Percentiles rank a stretch among this genome's conserved stretches.
Evolutionary conservation across 1,140 invertebrate genomes (phyloP).

Genomic region (Mycetomoellerius zeteki): DNA sequence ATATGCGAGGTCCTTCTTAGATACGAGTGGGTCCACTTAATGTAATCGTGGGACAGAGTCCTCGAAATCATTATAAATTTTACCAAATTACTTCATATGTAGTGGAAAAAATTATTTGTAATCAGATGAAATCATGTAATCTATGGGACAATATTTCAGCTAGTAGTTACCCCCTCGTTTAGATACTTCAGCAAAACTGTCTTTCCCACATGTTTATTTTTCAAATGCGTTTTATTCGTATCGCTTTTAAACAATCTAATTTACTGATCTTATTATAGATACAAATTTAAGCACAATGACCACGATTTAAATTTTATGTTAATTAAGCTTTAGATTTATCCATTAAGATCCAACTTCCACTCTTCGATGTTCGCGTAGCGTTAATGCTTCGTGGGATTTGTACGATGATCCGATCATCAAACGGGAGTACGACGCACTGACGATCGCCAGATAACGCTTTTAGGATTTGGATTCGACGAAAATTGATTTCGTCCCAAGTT

Average conservation of each 20-base stretch:
- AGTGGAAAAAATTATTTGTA: too few species aligned
- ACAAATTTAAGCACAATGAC: neutral
- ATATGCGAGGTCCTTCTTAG: too few species aligned
- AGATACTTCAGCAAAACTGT: too few species aligned
- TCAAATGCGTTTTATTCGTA: neutral
- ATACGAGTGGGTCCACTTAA: too few species aligned
- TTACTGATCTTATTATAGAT: neutral
- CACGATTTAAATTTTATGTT: neutral
- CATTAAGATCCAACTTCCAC: neutral
- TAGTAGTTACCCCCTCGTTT: too few species aligned
- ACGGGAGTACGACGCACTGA: neutral
- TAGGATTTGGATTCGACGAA: slow-evolving; percentile 37
- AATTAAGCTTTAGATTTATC: neutral
- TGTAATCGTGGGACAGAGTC: too few species aligned
- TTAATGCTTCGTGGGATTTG: slow-evolving; percentile 29
- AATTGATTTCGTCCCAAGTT: slow-evolving; percentile 49
- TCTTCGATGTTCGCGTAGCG: neutral
- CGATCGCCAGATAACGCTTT: slow-evolving; percentile 29
- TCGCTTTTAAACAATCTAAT: neutral
- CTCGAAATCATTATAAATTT: too few species aligned
- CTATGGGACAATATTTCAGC: too few species aligned
- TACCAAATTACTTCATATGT: too few species aligned
- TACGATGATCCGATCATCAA: slow-evolving; percentile 23
- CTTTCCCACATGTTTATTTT: neutral
- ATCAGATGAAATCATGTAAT: too few species aligned